These are phyloP conservation scores for Helogale parvula DNA, from an alignment of 2,113 vertebrate species.

Conservation along the genomic window DNA sequence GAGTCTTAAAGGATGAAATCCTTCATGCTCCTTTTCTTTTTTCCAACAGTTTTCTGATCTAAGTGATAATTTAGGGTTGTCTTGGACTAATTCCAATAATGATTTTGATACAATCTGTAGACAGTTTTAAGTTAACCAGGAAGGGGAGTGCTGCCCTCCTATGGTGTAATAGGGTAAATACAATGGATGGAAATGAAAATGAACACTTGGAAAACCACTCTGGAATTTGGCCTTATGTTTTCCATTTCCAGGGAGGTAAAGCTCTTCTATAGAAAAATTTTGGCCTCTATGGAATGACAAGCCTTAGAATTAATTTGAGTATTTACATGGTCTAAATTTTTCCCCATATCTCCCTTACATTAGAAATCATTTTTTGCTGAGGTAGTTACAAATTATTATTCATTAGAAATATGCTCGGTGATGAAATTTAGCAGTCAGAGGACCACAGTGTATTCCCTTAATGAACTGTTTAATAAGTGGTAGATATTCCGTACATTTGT, in stretches of 20 bases:
- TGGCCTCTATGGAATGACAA: background rate
- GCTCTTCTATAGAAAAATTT: background rate
- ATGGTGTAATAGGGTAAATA: slow-evolving; percentile 23
- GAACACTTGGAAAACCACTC: background rate
- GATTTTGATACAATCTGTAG: background rate
- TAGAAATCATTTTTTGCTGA: background rate
- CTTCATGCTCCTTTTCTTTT: background rate
- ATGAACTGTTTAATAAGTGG: background rate
- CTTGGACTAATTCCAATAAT: background rate
- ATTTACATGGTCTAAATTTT: background rate
- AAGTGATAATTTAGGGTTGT: background rate
- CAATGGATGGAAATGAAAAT: background rate
- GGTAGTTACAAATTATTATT: background rate
- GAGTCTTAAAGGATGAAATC: slow-evolving; percentile 34
- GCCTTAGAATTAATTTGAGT: background rate
- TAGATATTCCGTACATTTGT: background rate
- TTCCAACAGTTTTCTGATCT: background rate
- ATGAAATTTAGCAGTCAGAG: background rate
- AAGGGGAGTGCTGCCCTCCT: slow-evolving; percentile 8
- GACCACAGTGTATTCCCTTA: background rate
- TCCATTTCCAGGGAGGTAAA: background rate
- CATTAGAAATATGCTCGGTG: slow-evolving; percentile 29
- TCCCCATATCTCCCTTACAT: background rate
- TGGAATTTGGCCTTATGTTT: background rate
- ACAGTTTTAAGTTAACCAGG: background rate